A percentile compares a stretch with the other conserved stretches of the same genome.
phyloP scores from a whole-genome alignment of 2,797 vertebrate genomes.

The Champsocephalus gunnari region DNA sequence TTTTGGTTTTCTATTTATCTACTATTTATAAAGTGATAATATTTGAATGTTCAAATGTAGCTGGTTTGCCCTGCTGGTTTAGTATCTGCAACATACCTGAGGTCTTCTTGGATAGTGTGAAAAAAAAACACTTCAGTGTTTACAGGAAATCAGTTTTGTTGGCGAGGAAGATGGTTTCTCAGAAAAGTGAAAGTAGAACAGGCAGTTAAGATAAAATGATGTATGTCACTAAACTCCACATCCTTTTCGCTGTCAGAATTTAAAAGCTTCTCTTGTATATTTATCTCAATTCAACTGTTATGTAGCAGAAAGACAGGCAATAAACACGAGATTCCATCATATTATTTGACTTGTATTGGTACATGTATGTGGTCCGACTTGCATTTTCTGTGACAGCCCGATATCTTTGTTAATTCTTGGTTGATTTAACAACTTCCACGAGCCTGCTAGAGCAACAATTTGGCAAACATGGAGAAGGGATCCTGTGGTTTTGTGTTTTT shows the following conservation, averaged over 20 bases:
- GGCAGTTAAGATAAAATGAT: background rate
- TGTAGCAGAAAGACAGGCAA: too few species aligned
- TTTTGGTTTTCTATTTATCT: background rate
- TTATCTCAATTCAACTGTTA: too few species aligned
- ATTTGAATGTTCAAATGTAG: background rate
- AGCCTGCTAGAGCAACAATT: conserved; percentile 8
- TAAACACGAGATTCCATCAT: too few species aligned
- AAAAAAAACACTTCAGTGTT: background rate
- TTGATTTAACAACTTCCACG: conserved; percentile 13
- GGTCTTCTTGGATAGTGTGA: background rate
- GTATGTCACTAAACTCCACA: background rate
- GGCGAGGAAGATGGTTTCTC: conserved; percentile 18
- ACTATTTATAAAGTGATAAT: background rate
- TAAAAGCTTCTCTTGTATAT: too few species aligned
- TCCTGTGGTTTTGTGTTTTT: conserved; percentile 28
- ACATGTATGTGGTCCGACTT: background rate
- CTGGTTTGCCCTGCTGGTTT: background rate
- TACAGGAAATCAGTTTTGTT: conserved; percentile 19
- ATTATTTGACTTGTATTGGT: background rate
- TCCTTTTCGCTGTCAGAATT: background rate
- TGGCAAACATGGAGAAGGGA: conserved; percentile 2
- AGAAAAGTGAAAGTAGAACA: conserved; percentile 30
- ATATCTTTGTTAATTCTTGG: background rate
- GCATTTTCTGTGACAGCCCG: background rate
- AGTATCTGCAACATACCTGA: background rate